Evolutionary conservation across 2,888 invertebrate species (phyloP), one percentile per base, ranked within the genome.

Genomic region (Caenorhabditis wallacei): DNA sequence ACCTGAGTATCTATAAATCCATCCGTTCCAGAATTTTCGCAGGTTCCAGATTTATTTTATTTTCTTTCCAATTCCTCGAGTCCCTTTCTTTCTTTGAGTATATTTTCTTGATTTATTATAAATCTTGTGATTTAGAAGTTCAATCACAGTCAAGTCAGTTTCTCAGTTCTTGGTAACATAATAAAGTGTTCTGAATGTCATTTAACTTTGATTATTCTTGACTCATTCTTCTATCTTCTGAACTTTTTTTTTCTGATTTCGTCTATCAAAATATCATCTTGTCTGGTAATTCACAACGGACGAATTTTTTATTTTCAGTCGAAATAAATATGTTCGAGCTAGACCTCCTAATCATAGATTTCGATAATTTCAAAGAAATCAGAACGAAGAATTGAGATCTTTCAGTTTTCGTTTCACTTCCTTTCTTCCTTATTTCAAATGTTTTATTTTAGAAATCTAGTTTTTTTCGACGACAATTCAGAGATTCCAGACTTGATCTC

Each of bases 171-270:
- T 8, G 11, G 20, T 16, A 61, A 26, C 61, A 59, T 16, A 43
- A 24, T 26, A 1, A 26, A 61, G 30, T 51, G 3, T 2, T 43
- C 11, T 43, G 11, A 43, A 5, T 63, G 48, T 64, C 18, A 64
- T 43, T 61, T 30, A 37, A 24, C 20, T 37, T 37, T n/a, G n/a
- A 57, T 20, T 37, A 16, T 43, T 43, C n/a, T 63, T 63, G 43
- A 63, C 63, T 63, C 63, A 61, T 63, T 63, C 24, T 10, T 59
- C 16, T 26, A 46, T 46, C 48, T 30, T 51, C 35, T 64, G 64
- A 64, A 64, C 64, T 64, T 63, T 59, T 22, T 35, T 30, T 20
- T 24, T 61, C 22, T 24, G n/a, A n/a, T n/a, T n/a, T n/a, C n/a
- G 46, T 48, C 46, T 48, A 18, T 4, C 2, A 18, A 22, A 24